These are phyloP conservation scores for Otis tarda DNA, from an alignment of 2,113 vertebrate species.

Conservation along the genomic window DNA sequence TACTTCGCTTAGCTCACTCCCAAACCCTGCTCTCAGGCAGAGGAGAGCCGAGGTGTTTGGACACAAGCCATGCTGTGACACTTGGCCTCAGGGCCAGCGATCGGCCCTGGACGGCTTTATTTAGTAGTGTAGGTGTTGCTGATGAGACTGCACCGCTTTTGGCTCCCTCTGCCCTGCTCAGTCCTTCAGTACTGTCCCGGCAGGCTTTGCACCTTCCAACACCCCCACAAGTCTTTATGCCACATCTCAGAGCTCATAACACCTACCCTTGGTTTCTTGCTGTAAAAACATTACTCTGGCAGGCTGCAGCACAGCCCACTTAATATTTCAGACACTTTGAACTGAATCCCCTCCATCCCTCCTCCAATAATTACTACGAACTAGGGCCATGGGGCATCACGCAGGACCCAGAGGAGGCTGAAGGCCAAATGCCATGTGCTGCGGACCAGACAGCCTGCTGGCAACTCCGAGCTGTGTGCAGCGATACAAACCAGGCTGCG, in stretches of 20 bases:
- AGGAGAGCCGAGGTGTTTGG: background rate
- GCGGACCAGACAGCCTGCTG: background rate
- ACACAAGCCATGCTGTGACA: conserved; percentile 19
- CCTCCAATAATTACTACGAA: background rate
- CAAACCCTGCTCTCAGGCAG: background rate
- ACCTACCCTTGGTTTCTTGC: background rate
- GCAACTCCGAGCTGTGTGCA: background rate
- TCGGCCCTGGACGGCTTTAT: background rate
- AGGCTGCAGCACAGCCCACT: conserved; percentile 1
- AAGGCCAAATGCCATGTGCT: background rate
- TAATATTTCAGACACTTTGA: conserved; percentile 40
- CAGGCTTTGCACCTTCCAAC: conserved; percentile 39
- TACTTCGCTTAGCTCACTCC: background rate
- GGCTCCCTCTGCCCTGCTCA: background rate
- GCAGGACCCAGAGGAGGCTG: background rate
- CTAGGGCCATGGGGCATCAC: background rate
- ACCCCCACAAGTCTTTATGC: conserved; percentile 18
- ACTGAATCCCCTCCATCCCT: background rate
- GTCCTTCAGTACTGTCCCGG: background rate
- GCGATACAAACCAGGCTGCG: background rate
- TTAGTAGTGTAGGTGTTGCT: conserved; percentile 33
- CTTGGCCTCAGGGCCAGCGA: background rate
- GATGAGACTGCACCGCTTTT: background rate
- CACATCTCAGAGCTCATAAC: conserved; percentile 27
- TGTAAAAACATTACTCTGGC: conserved; percentile 47